Evolutionary conservation across 2,797 vertebrate species (phyloP), one percentile per base, ranked within the genome.

Genomic region (Gouania willdenowi): DNA sequence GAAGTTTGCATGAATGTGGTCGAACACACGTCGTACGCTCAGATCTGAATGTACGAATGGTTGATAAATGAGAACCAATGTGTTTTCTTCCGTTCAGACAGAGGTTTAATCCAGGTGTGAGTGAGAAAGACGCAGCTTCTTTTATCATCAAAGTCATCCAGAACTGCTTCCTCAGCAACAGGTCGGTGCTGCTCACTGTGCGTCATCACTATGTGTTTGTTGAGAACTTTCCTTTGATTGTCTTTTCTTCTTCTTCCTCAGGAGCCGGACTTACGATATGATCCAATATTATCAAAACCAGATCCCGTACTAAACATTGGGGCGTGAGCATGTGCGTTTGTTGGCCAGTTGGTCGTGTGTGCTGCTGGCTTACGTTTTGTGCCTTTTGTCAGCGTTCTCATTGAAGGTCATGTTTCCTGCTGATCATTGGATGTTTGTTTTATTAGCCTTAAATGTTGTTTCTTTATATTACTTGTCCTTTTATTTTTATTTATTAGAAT

Each of bases 221-320:
- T 12, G 21, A 34, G 32, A 14, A 31, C 21, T 3, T 32, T 17
- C 15, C 3, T 20, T 9, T 9, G 1, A 29, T 24, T 46, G 1
- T 3, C 40, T 21, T 26, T 34, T 10, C 31, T 38, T 66, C 60
- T 64, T 40, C 74, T 8, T 35, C 65, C 40, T 65, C 82, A 98
- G 95, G 94, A 98, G 95, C 33, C 90, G 85, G 67, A 95, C 95
- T 0, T 98, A 98, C 0, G 95, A 98, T 79, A 97, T 98, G 91
- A 92, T 98, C 87, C 95, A 98, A 84, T 98, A 95, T 87, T 97
- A 97, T 83, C 95, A 98, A 79, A 98, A 98, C 4, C 94, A 98
- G 80, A 98, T 98, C 75, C 95, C 94, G 0, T 98, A 97, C 80
- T 98, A 79, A 92, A 50, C 17, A 3, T 50, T 13, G 15, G 71